Evolutionary conservation across 35 echinoderm and acorn worm species (phyloP).

Genomic region (Strongylocentrotus purpuratus): DNA sequence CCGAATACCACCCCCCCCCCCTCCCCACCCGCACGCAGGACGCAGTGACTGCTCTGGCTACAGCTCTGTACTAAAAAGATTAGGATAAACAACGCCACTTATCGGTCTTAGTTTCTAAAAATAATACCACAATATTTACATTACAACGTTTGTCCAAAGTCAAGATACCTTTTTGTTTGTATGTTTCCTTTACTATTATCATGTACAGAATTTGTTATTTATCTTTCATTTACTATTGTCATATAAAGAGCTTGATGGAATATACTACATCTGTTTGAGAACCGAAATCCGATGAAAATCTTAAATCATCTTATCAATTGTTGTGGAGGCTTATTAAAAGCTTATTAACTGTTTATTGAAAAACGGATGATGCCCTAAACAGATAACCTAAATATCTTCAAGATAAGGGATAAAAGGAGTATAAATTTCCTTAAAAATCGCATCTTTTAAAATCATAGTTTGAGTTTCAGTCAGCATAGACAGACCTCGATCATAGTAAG

Average conservation of each 20-base stretch:
- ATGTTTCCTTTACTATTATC: neutral
- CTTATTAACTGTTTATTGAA: neutral
- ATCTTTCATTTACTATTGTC: no score
- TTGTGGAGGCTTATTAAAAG: neutral
- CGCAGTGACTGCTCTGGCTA: neutral
- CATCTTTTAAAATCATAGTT: neutral
- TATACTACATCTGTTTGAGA: neutral
- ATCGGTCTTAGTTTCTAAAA: neutral
- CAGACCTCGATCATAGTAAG: neutral
- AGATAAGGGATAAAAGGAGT: neutral
- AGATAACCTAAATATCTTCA: neutral
- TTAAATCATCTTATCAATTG: neutral
- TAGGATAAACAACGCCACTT: neutral
- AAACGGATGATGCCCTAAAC: neutral
- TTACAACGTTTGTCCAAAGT: neutral
- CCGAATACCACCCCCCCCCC: no score
- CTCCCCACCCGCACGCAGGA: neutral
- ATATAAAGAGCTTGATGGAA: neutral
- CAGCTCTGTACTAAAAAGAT: neutral
- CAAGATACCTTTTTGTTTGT: neutral
- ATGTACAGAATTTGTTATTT: no score
- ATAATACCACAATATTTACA: neutral
- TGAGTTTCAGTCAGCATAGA: neutral
- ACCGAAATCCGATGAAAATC: neutral
- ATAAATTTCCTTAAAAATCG: neutral